Evolutionary conservation across 2,797 vertebrate genomes (phyloP), one percentile per base, ranked within the genome.

Genomic region (Propithecus perrieri): DNA sequence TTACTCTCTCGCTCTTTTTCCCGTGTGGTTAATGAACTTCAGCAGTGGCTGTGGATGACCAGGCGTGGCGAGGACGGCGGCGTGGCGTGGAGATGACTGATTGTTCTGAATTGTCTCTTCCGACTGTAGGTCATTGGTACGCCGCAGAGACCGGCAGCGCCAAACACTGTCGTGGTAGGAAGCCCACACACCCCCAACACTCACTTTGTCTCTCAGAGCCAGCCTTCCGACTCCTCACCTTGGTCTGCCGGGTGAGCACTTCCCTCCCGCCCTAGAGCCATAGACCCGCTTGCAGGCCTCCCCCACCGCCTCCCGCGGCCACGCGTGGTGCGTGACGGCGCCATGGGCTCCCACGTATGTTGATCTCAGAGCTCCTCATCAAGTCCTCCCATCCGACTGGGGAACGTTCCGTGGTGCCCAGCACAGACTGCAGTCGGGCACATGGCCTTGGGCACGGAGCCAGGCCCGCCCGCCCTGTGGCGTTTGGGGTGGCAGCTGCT

Each of bases 151-250:
- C 99, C 99, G 57, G 99, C 99, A 71, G 99, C 99, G 10, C 99
- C 99, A 94, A 99, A 99, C 98, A 99, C 99, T 72, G 99, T 99
- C 97, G 98, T 99, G 98, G 99, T 99, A 98, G 99, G 99, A 98
- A 99, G 99, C 98, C 99, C 99, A 35, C 99, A 99, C 98, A 99
- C 99, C 53, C 99, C 99, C 94, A 99, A 99, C 97, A 99, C 99
- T 65, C 99, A 99, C 98, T 99, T 99, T 97, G 99, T 99, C 96
- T 99, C 99, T 96, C 99, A 99, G 99, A 99, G 99, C 99, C 99
- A 99, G 98, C 99, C 99, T 93, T 99, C 99, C 17, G 99, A 99
- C 95, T 99, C 99, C 94, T 99, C 99, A 26, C 99, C 99, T 0
- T 99, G 99, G 99, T 99, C 99, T 97, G 99, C 99, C 97, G 99